These are phyloP conservation scores for Noturus placidus DNA, from an alignment of 2,113 vertebrate species.

Conservation along the genomic window DNA sequence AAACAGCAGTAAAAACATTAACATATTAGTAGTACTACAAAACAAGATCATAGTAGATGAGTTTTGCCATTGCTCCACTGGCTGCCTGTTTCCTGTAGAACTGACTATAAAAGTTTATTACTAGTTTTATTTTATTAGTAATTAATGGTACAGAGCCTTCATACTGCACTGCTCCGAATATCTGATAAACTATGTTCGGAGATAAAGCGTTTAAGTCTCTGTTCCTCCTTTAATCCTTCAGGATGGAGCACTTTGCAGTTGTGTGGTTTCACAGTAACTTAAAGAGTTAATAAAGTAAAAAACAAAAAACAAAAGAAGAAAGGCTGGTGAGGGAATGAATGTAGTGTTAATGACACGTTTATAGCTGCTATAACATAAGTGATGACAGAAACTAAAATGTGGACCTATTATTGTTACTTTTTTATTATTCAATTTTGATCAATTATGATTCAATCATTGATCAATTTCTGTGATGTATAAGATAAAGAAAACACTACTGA, in stretches of 20 bases:
- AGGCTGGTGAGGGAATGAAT: neutral
- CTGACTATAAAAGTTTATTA: neutral
- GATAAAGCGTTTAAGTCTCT: constrained; percentile 5
- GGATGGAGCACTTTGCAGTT: neutral
- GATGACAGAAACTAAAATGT: neutral
- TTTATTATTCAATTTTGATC: too few relatives aligned
- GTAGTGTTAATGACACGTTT: neutral
- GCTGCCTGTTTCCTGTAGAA: neutral
- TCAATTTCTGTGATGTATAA: neutral
- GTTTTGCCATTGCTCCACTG: neutral
- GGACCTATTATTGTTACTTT: neutral
- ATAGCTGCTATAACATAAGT: neutral
- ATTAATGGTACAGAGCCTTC: neutral
- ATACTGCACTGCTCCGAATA: neutral
- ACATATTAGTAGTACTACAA: neutral
- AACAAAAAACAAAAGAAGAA: neutral
- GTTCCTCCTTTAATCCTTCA: neutral
- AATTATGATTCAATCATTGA: neutral
- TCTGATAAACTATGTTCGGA: neutral
- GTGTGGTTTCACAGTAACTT: neutral
- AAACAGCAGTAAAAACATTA: neutral
- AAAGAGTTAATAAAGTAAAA: neutral
- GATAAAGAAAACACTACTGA: neutral
- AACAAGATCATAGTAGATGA: neutral
- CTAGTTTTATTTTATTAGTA: neutral